A percentile compares a stretch with the other conserved stretches of the same genome.
Evolutionary conservation across 2,888 invertebrate species (phyloP).

Genomic region (Mesochorus sp.): DNA sequence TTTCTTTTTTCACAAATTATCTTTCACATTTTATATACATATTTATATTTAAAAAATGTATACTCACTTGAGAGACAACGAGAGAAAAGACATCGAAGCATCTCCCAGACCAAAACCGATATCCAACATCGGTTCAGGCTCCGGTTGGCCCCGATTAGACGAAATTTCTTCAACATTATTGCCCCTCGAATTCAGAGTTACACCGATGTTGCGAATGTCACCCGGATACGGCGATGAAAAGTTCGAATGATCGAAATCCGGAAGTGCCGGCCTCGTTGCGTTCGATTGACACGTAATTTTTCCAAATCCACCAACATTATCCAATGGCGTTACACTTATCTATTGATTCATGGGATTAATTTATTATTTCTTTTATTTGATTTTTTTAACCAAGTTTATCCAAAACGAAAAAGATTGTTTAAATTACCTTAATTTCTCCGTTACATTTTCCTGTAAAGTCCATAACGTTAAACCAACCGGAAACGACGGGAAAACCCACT

Average conservation of each 20-base stretch:
- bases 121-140: constrained; percentile 62
- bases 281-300: constrained; percentile 63
- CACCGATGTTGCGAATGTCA: constrained; percentile 17
- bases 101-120: constrained; percentile 72
- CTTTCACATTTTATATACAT: neutral
- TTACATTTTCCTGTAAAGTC: constrained; percentile 84
- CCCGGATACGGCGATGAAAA: constrained; percentile 58
- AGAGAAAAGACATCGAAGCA: constrained; percentile 77
- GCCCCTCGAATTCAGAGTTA: neutral
- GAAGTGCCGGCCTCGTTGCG: constrained; percentile 54
- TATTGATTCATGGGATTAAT: too few species aligned
- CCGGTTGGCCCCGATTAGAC: constrained; percentile 47
- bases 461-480: constrained; percentile 87
- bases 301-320: constrained; percentile 79
- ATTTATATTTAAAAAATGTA: constrained; percentile 26
- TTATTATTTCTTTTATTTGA: too few species aligned
- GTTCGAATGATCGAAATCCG: constrained; percentile 54
- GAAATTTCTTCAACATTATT: constrained; percentile 23
- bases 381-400: neutral
- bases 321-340: constrained; percentile 84
- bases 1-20: too few species aligned
- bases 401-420: constrained; percentile 1
- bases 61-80: constrained; percentile 77
- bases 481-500: constrained; percentile 83
- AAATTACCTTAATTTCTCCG: constrained; percentile 85